Evolutionary conservation across 2,888 invertebrate genomes (phyloP).

Genomic region (Zeuzera pyrina): DNA sequence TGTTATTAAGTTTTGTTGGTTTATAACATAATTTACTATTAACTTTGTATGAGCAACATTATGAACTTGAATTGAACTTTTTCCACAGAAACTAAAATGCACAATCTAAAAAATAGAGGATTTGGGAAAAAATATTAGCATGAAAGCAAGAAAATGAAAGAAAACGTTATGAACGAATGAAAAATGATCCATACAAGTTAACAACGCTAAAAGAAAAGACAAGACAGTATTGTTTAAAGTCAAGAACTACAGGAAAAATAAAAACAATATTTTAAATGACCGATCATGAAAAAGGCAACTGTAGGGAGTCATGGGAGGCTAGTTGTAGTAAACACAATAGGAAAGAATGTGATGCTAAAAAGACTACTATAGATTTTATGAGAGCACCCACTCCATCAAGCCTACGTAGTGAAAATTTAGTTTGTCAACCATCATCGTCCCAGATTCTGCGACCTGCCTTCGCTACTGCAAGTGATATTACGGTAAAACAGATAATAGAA

Average conservation of each 20-base stretch:
- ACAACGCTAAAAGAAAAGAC: neutral
- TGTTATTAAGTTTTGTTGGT: no score
- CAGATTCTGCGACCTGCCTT: no score
- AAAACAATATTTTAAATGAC: slow-evolving; percentile 8
- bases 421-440: no score
- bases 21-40: neutral
- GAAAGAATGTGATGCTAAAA: slow-evolving; percentile 2
- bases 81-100: neutral
- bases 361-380: no score
- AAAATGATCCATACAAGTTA: slow-evolving; percentile 2
- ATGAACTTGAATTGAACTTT: neutral
- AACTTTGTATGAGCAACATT: neutral
- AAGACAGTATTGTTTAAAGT: slow-evolving; percentile 4
- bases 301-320: slow-evolving; percentile 4
- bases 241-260: slow-evolving; percentile 5
- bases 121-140: slow-evolving; percentile 3
- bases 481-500: no score
- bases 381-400: no score
- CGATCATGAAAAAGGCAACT: slow-evolving; percentile 4
- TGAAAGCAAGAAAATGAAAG: slow-evolving; percentile 3
- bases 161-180: slow-evolving; percentile 3
- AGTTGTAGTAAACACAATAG: slow-evolving; percentile 1
- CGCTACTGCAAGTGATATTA: no score
- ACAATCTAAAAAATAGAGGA: neutral
- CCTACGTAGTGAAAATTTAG: no score